Conservation (phyloP, 2,113 vertebrate genomes). For the Hucho hucho region DNA sequence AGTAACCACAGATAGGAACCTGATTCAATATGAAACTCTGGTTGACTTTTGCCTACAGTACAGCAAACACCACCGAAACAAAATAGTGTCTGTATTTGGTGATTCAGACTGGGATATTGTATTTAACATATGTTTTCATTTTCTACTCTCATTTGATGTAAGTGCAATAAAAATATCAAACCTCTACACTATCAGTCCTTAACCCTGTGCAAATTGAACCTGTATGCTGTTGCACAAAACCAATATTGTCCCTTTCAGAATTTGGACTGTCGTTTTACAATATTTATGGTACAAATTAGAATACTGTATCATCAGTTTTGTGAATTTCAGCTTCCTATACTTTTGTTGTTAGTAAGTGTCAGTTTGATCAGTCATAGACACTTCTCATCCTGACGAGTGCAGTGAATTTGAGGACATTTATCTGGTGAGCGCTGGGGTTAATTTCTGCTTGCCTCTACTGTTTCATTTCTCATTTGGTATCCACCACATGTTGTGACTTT, state of each 20-base stretch:
- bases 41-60: constrained; percentile 49
- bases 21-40: constrained; percentile 78
- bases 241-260: neutral
- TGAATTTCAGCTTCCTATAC: too few relatives aligned
- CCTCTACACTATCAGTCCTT: too few relatives aligned
- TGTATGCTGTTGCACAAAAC: neutral
- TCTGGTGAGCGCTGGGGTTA: neutral
- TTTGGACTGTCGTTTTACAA: too few relatives aligned
- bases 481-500: constrained; percentile 46
- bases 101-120: constrained; percentile 54
- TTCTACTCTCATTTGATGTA: constrained; percentile 55
- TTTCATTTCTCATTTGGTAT: constrained; percentile 71
- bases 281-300: too few relatives aligned
- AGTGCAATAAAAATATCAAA: too few relatives aligned
- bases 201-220: too few relatives aligned
- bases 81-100: constrained; percentile 26
- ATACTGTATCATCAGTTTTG: too few relatives aligned
- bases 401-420: neutral
- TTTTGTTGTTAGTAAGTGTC: neutral
- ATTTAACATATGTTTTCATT: too few relatives aligned
- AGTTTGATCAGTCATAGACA: neutral
- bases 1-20: constrained; percentile 74
- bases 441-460: constrained; percentile 48
- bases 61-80: constrained; percentile 47
- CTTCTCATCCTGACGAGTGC: neutral